Evolutionary conservation across 2,113 vertebrate species (phyloP), one percentile per base, ranked within the genome.

Genomic region (Actinemys pallida): DNA sequence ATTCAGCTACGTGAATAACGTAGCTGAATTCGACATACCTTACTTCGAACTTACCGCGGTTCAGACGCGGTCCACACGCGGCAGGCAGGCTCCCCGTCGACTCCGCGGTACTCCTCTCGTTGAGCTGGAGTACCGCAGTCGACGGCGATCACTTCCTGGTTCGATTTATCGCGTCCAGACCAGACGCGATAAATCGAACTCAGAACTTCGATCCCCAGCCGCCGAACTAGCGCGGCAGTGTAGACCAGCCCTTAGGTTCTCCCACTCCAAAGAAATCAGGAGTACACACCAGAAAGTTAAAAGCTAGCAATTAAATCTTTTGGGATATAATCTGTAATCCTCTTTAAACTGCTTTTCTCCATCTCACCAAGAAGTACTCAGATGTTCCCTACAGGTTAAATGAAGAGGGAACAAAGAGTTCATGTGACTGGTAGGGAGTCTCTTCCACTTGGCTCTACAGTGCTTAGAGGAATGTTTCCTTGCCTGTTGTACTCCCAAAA

Each of bases 211-310:
- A 39, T 39, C 39, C 39, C 39, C 39, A 39, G 39, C 39, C 39
- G 39, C 39, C 39, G 39, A 39, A 39, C 39, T 39, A 39, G 39
- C 39, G 39, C 39, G 39, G 39, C 39, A 39, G 39, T 39, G 39
- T 39, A 39, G 39, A 39, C 39, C 39, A 39, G 39, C 39, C 39
- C 39, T 39, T 39, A 39, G 54, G 39, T 83, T 69, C 82, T 90
- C 20, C 3, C 22, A 78, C 42, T 47, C 42, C 13, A 45, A 42
- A 75, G 39, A 75, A 72, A 22, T 39, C 19, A 75, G n/a, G 69
- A 39, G n/a, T 35, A 72, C 3, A 45, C 79, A 31, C 49, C 59
- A 0, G 0, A 83, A 85, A 12, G 76, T 39, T 0, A 2, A 16
- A 84, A 91, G 75, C 10, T 14, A 87, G 80, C 19, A 24, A 22